phyloP scores from a whole-genome alignment of 2,888 invertebrate genomes.

The Frankliniella fusca region DNA sequence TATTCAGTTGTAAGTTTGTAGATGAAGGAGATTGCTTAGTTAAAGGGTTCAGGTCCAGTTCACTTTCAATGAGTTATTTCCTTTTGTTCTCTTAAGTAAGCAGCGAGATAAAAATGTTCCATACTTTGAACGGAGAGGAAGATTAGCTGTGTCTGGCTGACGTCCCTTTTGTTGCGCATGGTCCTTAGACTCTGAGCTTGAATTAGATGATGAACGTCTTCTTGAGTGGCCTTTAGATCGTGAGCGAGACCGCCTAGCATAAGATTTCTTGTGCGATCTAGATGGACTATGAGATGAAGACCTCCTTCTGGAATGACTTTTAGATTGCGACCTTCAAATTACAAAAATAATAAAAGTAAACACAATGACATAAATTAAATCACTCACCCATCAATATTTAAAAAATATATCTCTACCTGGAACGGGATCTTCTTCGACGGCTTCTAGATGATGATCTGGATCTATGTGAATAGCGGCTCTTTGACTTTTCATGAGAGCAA shows the following conservation, averaged over 20 bases:
- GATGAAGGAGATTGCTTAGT: too few relatives aligned
- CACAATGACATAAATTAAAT: too few relatives aligned
- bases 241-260: neutral
- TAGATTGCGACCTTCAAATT: neutral
- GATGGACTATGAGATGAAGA: conserved; percentile 6
- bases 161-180: neutral
- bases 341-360: neutral
- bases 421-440: neutral
- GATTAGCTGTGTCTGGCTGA: neutral
- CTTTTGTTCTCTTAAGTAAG: too few relatives aligned
- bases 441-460: neutral
- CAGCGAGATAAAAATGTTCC: neutral
- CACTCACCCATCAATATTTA: too few relatives aligned
- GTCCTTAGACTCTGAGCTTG: neutral
- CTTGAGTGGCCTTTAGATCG: neutral
- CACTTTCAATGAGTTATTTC: too few relatives aligned
- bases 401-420: neutral
- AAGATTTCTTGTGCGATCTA: neutral
- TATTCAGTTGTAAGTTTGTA: too few relatives aligned
- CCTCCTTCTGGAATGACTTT: neutral
- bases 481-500: neutral
- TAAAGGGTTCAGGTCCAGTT: too few relatives aligned
- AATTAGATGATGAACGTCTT: neutral
- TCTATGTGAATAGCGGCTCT: neutral
- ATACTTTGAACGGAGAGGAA: neutral